phyloP scores from a whole-genome alignment of 2,888 invertebrate genomes.

The Acronicta leporina region DNA sequence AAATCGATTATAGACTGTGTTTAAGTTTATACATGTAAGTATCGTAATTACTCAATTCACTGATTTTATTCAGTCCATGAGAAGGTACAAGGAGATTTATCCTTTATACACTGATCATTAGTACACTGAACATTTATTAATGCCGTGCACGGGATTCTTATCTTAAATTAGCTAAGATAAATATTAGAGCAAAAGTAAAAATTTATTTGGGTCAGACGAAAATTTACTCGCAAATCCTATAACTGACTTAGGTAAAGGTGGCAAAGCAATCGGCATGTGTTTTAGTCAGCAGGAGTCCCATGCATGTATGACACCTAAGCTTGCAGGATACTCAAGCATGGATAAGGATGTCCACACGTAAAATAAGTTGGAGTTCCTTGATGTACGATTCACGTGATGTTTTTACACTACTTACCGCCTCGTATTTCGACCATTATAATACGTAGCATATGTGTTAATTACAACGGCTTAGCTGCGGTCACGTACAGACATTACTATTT shows the following conservation, averaged over 20 bases:
- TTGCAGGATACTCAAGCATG: too few relatives aligned
- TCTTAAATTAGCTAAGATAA: neutral
- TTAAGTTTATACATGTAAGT: neutral
- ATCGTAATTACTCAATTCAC: neutral
- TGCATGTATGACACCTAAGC: too few relatives aligned
- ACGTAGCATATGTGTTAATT: constrained; percentile 36
- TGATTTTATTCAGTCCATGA: constrained; percentile 27
- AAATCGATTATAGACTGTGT: constrained; percentile 14
- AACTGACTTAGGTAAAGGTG: too few relatives aligned
- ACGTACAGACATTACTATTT: constrained; percentile 22
- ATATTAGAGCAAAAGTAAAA: too few relatives aligned
- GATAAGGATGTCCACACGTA: too few relatives aligned
- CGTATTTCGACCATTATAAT: constrained; percentile 17
- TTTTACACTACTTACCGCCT: constrained; percentile 3
- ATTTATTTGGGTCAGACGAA: too few relatives aligned
- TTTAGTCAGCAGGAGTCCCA: too few relatives aligned
- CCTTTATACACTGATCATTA: neutral
- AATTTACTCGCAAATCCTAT: too few relatives aligned
- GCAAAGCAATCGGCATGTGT: too few relatives aligned
- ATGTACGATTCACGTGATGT: constrained; percentile 9
- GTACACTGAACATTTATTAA: too few relatives aligned
- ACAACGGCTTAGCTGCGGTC: constrained; percentile 10
- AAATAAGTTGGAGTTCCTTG: too few relatives aligned
- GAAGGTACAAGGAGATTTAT: neutral
- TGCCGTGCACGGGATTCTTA: neutral